Base-by-base conservation (phyloP, 2,797 vertebrate genomes). In the Sebastes iracundus region DNA sequence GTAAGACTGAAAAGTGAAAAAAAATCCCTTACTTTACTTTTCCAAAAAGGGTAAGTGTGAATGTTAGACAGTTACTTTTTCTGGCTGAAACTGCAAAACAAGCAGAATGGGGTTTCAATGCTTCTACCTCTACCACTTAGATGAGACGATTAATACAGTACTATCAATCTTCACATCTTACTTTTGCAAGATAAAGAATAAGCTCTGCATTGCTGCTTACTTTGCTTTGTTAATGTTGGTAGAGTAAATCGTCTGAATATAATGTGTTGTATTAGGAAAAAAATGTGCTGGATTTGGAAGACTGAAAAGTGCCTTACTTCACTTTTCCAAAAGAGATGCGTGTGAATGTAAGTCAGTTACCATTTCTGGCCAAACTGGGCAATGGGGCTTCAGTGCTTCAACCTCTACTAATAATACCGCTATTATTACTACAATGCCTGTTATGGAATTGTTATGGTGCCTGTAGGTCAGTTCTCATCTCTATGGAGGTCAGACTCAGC, bases 401-500 rank as follows among this genome's bases (percentile, higher is more conserved):
- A 16, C 52, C 3, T 32, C 9, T 18, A 14, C 27, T 25, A 25
- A 33, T 58, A 20, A 53, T 25, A 6, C 71, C 22, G 46, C n/a
- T 71, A 14, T 60, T 28, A 2, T 9, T 63, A 18, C 56, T 42
- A 30, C 49, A 32, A 6, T 49, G 38, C 11, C 75, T 72, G 69
- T 63, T 63, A 42, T 49, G 58, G 72, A 46, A 56, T 23, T 68
- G 59, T 75, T 70, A 20, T 59, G 55, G 73, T 32, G 80, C 76
- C 75, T 82, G 64, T 79, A 83, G 80, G 82, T 82, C 83, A 52
- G 62, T 23, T 83, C 65, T 27, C 63, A 65, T 89, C 71, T 82
- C 59, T 52, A 38, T 80, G 79, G 89, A 91, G 88, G 90, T 91
- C 84, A 79, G 35, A 49, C 66, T 68, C 68, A 8, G 72, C 72